Conservation (phyloP, 2,797 vertebrate genomes). For the Tenualosa ilisha region DNA sequence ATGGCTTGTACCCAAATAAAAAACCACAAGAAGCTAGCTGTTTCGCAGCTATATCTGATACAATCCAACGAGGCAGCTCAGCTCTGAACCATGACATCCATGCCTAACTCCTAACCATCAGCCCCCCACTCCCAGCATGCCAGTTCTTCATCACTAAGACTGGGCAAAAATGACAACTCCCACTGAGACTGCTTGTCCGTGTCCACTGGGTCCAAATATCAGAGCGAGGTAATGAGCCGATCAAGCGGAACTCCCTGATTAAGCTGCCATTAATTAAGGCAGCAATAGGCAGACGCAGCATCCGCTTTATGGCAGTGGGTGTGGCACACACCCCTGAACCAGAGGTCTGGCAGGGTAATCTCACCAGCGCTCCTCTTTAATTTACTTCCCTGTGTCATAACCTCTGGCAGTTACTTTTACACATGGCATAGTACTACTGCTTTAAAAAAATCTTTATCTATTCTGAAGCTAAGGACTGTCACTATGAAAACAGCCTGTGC, state of each 20-base stretch:
- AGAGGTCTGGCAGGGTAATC: not conserved
- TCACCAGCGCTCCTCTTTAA: not conserved
- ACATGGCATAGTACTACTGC: not conserved
- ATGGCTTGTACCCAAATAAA: not conserved
- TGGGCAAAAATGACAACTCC: not conserved
- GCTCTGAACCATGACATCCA: not conserved
- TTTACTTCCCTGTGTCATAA: not conserved
- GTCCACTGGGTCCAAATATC: not conserved
- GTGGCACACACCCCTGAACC: not conserved
- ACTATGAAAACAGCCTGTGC: not conserved
- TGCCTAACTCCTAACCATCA: not conserved
- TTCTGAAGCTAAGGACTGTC: not conserved
- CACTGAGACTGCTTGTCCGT: not conserved
- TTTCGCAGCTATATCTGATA: not conserved
- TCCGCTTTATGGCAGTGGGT: not conserved
- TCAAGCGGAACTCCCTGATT: conserved; percentile 3
- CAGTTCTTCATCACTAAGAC: not conserved
- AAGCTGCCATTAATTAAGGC: not conserved
- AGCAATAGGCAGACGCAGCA: not conserved
- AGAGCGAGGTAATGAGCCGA: not conserved
- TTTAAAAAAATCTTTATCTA: not conserved
- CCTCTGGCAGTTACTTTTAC: not conserved
- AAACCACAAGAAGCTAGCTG: not conserved
- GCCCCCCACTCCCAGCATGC: not conserved
- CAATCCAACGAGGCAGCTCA: not conserved